Base-by-base conservation (phyloP, 2,888 invertebrate species). In the Conchocele bisecta region DNA sequence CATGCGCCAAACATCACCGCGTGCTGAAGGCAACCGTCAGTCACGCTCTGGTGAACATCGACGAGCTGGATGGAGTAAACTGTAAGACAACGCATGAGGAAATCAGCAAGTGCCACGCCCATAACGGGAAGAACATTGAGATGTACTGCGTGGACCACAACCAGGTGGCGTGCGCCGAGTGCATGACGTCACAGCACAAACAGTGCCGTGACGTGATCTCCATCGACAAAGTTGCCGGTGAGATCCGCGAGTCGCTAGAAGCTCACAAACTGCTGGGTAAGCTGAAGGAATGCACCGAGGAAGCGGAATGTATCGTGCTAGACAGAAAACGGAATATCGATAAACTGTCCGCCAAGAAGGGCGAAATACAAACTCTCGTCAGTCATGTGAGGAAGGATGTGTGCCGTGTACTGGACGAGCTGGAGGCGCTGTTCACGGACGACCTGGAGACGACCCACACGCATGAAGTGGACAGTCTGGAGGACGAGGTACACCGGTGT, bases 71-170 rank as follows among this genome's bases (percentile, higher is more conserved):
- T 54, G 66, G 63, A 7, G 26, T 39, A 17, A 37, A 33, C 15
- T 42, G 39, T 3, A 20, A 31, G 28, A 39, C 48, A 3, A 39
- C 28, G 15, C 73, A 74, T 44, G 77, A 71, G 28, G 77, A 77
- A 39, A 64, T 77, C 1, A 57, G 31, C 31, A 60, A 64, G 31
- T 77, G 77, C 17, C 64, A 64, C n/a, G 35, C 35, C 13, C 77
- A 77, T 58, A 44, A 41, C 15, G 74, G 71, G 17, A 60, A 68
- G 44, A 17, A 56, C 15, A 57, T 77, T 9, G 68, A 74, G 13
- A 68, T 54, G 51, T 77, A 77, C 29, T 77, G 77, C 42, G 77
- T 77, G 4, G 77, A 77, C 28, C 70, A 74, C 37, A 77, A 77
- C 35, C 64, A 71, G 33, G 64, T 77, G 17, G 74, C 65, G 17